These are phyloP conservation scores for Drosophila borborema DNA, from an alignment of 2,888 invertebrate genomes.

Conservation along the genomic window DNA sequence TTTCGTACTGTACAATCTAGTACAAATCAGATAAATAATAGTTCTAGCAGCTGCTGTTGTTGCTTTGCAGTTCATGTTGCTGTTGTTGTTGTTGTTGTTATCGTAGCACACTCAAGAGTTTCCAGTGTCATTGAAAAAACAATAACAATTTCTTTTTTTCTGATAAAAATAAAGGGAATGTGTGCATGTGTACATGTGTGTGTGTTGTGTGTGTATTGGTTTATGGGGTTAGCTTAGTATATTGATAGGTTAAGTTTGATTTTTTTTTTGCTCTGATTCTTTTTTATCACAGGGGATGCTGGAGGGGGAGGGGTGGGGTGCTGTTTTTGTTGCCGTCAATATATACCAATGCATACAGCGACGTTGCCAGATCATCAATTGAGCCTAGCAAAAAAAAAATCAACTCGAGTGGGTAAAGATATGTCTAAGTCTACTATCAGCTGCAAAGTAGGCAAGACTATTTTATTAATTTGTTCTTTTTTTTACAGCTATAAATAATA, in stretches of 20 bases:
- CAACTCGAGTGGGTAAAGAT: background rate
- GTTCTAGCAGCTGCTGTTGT: slow-evolving; percentile 25
- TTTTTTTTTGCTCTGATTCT: background rate
- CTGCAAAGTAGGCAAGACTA: slow-evolving; percentile 32
- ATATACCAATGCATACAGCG: slow-evolving; percentile 37
- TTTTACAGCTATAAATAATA: slow-evolving; percentile 6
- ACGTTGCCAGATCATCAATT: slow-evolving; percentile 23
- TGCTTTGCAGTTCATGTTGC: slow-evolving; percentile 22
- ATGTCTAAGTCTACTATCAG: slow-evolving; percentile 20
- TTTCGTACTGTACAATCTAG: slow-evolving; percentile 65
- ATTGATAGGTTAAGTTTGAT: slow-evolving; percentile 16
- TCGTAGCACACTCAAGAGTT: slow-evolving; percentile 37
- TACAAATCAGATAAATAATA: slow-evolving; percentile 64
- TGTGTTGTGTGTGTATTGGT: too few relatives aligned
- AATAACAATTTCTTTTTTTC: background rate
- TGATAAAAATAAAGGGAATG: slow-evolving; percentile 51
- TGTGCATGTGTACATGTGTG: slow-evolving; percentile 18
- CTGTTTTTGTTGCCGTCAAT: background rate
- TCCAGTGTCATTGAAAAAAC: slow-evolving; percentile 38
- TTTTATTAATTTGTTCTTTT: too few relatives aligned
- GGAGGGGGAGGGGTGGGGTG: background rate
- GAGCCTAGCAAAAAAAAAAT: slow-evolving; percentile 59
- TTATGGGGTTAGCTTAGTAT: slow-evolving; percentile 2
- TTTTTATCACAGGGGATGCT: slow-evolving; percentile 9
- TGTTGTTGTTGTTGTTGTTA: slow-evolving; percentile 29